Percentiles rank a stretch among this genome's conserved stretches.
Conservation (phyloP, 2,888 invertebrate species). For the Folsomia manolachei region DNA sequence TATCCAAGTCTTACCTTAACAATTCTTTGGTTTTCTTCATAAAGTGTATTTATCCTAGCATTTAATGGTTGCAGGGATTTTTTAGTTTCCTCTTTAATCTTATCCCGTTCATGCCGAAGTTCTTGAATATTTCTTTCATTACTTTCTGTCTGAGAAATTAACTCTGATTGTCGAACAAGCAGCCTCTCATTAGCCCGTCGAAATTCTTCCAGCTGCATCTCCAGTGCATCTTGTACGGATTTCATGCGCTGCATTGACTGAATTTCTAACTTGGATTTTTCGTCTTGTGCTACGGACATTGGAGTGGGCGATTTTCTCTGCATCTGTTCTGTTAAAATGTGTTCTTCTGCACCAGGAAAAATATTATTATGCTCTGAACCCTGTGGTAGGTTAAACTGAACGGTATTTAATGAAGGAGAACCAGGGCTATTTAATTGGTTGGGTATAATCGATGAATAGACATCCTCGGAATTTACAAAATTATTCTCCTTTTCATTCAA, state of each 20-base stretch:
- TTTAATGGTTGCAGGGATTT: constrained; percentile 33
- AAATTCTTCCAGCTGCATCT: constrained; percentile 39
- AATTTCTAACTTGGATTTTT: constrained; percentile 9
- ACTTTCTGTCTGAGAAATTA: constrained; percentile 40
- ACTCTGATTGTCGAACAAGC: constrained; percentile 36
- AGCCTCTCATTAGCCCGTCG: constrained; percentile 40
- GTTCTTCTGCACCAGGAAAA: not conserved
- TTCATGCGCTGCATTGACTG: constrained; percentile 17
- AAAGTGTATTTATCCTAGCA: constrained; percentile 31
- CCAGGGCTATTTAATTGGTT: too few relatives aligned
- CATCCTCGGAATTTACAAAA: too few relatives aligned
- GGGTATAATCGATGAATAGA: too few relatives aligned
- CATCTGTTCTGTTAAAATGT: not conserved
- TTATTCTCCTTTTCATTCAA: too few relatives aligned
- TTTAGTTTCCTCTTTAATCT: constrained; percentile 39
- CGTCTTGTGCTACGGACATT: constrained; percentile 4
- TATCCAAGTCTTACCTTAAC: too few relatives aligned
- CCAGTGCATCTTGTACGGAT: constrained; percentile 37
- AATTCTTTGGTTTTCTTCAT: constrained; percentile 43
- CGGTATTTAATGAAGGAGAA: too few relatives aligned
- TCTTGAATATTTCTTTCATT: constrained; percentile 43
- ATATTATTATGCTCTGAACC: too few relatives aligned
- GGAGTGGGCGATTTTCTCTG: not conserved
- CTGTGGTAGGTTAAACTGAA: too few relatives aligned
- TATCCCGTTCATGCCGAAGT: constrained; percentile 40